Evolutionary conservation across 1,140 invertebrate species (phyloP), one percentile per base, ranked within the genome.

Genomic region (Varroa destructor): DNA sequence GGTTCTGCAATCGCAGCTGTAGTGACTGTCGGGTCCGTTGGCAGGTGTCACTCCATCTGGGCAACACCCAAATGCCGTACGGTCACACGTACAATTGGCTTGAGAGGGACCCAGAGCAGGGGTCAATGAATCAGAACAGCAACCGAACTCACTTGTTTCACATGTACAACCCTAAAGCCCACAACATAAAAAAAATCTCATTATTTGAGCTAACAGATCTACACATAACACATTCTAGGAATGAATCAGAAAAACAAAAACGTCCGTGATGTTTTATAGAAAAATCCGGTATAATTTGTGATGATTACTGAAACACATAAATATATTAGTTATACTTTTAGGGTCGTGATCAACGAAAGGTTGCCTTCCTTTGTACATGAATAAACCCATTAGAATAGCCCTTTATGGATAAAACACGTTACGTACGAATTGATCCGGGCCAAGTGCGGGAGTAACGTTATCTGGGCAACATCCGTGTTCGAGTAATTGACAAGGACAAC

Each of bases 131-230:
- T 97, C 92, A 14, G 87, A 85, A 78, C 94, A 97, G 78, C 93
- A 97, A 36, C 93, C 93, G 78, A 91, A 94, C 77, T 91, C 87
- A 78, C 87, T 89, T 6, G 89, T 88, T 75, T 89, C 84, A 78
- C 92, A 95, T 0, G 84, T 83, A 78, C 92, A 94, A 3, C 90
- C 91, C 77, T 86, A 71, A 46, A 75, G 74, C 14, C 75, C 75
- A 6, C 25, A 25, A 51, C 12, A 6, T 25, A 25, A 25, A 25
- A 25, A 2, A 14, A 73, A 42, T 72, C 58, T 36, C 6, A 42
- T 40, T 37, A 25, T 6, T 6, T 58, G 12, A 72, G 14, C 6
- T 5, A 6, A 36, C 1, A 1, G 56, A 37, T 43, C 42, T 36
- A 72, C n/a, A 6, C 64, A 72, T 46, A 46, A 40, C 71, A 71